Conservation (phyloP, 2,113 vertebrate species). For the Peucedramus taeniatus region DNA sequence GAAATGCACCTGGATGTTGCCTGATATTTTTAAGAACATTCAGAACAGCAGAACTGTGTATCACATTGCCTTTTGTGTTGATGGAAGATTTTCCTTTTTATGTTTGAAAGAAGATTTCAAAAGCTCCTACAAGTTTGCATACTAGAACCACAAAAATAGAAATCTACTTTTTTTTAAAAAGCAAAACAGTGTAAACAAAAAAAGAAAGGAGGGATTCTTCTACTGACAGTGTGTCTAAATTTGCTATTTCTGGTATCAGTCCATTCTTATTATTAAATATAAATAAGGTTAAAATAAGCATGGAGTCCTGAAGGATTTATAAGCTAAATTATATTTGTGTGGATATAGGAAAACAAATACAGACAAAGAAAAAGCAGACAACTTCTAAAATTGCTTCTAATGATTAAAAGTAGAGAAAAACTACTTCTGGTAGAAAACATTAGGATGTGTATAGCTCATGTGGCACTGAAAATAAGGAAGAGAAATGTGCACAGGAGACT, state of each 20-base stretch:
- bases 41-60: not conserved
- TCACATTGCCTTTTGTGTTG: not conserved
- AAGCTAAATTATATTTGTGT: not conserved
- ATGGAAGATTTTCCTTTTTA: not conserved
- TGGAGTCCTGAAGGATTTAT: not conserved
- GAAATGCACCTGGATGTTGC: not conserved
- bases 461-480: not conserved
- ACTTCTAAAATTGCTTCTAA: not conserved
- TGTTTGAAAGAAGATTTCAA: not conserved
- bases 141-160: not conserved
- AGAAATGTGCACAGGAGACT: not conserved
- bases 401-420: not conserved
- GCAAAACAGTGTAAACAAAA: not conserved
- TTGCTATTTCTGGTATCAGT: not conserved
- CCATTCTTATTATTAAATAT: not conserved
- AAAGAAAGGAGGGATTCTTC: not conserved
- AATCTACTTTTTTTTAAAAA: not conserved
- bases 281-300: conserved; percentile 4
- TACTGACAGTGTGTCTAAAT: not conserved
- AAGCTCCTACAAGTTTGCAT: not conserved
- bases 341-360: not conserved
- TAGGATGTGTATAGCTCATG: not conserved
- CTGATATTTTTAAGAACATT: not conserved
- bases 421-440: not conserved
- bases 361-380: not conserved